phyloP scores from a whole-genome alignment of 2,113 vertebrate species.

The Callorhinus ursinus region DNA sequence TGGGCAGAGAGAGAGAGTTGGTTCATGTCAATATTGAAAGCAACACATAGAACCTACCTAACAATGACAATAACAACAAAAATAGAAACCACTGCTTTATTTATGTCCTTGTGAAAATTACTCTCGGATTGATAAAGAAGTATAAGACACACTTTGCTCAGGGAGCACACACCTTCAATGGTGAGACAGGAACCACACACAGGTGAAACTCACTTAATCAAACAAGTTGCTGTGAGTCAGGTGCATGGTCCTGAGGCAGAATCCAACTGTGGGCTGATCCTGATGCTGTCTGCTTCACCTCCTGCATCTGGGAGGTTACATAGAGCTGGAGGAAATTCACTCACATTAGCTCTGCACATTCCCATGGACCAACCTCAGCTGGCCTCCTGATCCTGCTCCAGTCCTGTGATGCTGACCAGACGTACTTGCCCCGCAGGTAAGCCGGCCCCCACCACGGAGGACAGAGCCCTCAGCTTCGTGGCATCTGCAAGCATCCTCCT shows the following conservation, averaged over 20 bases:
- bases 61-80: not conserved
- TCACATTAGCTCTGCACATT: not conserved
- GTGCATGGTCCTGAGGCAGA: rapidly evolving
- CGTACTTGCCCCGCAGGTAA: not conserved
- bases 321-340: not conserved
- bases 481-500: not conserved
- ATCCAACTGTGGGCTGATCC: rapidly evolving
- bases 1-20: not conserved
- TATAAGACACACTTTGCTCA: not conserved
- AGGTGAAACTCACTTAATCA: rapidly evolving
- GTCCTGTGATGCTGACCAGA: rapidly evolving
- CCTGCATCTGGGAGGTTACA: not conserved
- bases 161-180: rapidly evolving
- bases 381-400: rapidly evolving
- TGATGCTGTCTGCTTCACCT: rapidly evolving
- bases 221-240: not conserved
- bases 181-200: not conserved
- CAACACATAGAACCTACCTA: not conserved
- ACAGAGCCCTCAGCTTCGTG: not conserved
- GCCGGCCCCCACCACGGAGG: not conserved
- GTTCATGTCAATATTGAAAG: not conserved
- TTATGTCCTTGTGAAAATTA: not conserved
- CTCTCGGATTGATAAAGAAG: not conserved
- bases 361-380: rapidly evolving
- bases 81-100: not conserved